Conservation (phyloP, 1,140 invertebrate species). For the Lethrus apterus region DNA sequence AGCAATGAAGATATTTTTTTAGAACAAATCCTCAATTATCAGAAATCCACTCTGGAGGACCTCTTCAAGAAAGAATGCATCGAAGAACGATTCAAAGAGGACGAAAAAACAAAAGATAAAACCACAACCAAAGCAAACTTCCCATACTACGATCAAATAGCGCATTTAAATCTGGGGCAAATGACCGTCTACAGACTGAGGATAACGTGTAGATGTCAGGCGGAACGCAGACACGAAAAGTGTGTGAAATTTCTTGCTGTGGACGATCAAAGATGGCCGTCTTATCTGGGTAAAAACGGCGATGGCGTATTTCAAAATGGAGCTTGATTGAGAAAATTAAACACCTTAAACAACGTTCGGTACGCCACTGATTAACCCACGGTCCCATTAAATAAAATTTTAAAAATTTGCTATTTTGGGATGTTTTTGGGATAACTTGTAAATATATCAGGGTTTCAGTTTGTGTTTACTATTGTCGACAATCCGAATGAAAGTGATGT, state of each 20-base stretch:
- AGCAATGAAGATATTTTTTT: neutral
- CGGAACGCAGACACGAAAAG: slow-evolving; percentile 41
- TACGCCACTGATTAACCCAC: neutral
- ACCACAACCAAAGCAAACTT: slow-evolving; percentile 35
- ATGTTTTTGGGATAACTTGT: too few species aligned
- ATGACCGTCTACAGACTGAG: slow-evolving; percentile 50
- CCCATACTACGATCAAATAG: slow-evolving; percentile 41
- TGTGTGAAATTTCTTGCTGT: slow-evolving; percentile 45
- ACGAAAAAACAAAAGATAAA: slow-evolving; percentile 5
- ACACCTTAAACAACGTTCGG: too few species aligned
- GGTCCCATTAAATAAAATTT: too few species aligned
- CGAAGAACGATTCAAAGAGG: slow-evolving; percentile 29
- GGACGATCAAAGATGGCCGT: slow-evolving; percentile 45
- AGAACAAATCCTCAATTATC: slow-evolving; percentile 21
- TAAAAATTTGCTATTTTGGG: too few species aligned
- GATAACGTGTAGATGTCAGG: slow-evolving; percentile 46
- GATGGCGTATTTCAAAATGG: slow-evolving; percentile 45
- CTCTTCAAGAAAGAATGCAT: slow-evolving; percentile 41
- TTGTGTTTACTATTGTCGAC: too few species aligned
- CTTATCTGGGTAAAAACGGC: slow-evolving; percentile 43
- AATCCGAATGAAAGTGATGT: too few species aligned
- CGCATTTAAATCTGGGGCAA: slow-evolving; percentile 44
- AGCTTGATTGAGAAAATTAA: too few species aligned
- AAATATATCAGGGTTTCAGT: too few species aligned
- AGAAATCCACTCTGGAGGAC: slow-evolving; percentile 18